Percentiles rank a stretch among this genome's conserved stretches.
phyloP scores from a whole-genome alignment of 2,797 vertebrate genomes.

The Pseudochirops cupreus region DNA sequence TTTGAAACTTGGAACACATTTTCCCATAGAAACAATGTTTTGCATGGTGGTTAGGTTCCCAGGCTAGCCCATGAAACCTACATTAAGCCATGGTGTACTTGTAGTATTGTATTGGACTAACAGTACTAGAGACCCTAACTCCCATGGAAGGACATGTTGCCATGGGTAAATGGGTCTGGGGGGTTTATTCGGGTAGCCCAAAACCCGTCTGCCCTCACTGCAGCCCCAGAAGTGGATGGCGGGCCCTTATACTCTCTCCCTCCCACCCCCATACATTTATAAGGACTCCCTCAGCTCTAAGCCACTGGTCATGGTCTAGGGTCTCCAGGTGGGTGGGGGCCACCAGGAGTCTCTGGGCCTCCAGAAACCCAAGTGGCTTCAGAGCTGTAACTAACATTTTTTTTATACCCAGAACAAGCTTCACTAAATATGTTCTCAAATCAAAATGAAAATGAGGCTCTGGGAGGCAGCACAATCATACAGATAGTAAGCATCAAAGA shows the following conservation, averaged over 20 bases:
- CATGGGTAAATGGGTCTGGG: neutral
- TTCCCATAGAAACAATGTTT: constrained; percentile 10
- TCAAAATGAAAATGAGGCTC: neutral
- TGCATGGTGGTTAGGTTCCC: neutral
- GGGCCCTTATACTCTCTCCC: neutral
- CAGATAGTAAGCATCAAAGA: neutral
- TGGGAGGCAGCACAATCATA: neutral
- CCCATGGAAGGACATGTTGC: neutral
- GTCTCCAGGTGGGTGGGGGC: neutral
- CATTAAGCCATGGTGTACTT: neutral
- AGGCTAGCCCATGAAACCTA: neutral
- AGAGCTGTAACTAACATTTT: neutral
- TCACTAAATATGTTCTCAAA: neutral
- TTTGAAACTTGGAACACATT: constrained; percentile 1
- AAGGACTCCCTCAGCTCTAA: neutral
- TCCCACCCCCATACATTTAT: neutral
- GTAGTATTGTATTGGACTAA: neutral
- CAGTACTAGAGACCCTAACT: neutral
- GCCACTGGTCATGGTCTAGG: neutral
- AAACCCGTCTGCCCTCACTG: neutral
- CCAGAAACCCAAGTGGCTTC: neutral
- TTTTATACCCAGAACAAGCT: neutral
- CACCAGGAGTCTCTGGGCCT: neutral
- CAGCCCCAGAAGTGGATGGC: neutral
- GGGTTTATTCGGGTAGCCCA: neutral